phyloP scores from a whole-genome alignment of 2,888 invertebrate genomes.

The Hymenopus coronatus region DNA sequence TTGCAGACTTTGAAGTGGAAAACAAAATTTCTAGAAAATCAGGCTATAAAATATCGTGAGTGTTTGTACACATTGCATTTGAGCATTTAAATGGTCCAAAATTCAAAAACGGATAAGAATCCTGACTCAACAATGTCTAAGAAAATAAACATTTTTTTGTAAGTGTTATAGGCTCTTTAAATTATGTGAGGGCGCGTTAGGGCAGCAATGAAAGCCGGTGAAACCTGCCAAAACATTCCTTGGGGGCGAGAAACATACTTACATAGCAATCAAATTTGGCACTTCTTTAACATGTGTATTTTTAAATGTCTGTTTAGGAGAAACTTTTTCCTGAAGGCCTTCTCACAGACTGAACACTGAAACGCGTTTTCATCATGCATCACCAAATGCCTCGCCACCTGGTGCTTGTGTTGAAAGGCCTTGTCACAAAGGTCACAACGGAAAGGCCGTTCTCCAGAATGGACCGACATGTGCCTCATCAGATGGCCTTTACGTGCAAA shows the following conservation, averaged over 20 bases:
- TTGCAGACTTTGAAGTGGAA: too few species aligned
- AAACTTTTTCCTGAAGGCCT: background rate
- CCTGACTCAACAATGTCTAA: too few species aligned
- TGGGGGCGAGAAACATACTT: background rate
- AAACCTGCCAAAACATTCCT: background rate
- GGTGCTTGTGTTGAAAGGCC: background rate
- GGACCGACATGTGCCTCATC: conserved; percentile 32
- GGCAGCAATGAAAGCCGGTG: too few species aligned
- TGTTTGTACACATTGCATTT: too few species aligned
- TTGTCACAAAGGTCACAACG: background rate
- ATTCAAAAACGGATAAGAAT: too few species aligned
- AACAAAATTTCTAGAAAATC: too few species aligned
- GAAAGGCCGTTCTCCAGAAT: background rate
- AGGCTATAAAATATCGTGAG: too few species aligned
- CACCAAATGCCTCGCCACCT: background rate
- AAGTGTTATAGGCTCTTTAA: too few species aligned
- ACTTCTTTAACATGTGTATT: background rate
- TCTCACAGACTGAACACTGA: background rate
- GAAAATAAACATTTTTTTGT: too few species aligned
- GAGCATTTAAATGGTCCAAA: too few species aligned
- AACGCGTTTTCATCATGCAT: background rate
- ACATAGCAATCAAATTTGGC: background rate
- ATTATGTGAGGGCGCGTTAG: too few species aligned
- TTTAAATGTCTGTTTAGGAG: background rate
- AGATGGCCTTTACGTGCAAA: conserved; percentile 36